Base-by-base conservation (phyloP, 2,113 vertebrate species). In the Trogon melanurus region DNA sequence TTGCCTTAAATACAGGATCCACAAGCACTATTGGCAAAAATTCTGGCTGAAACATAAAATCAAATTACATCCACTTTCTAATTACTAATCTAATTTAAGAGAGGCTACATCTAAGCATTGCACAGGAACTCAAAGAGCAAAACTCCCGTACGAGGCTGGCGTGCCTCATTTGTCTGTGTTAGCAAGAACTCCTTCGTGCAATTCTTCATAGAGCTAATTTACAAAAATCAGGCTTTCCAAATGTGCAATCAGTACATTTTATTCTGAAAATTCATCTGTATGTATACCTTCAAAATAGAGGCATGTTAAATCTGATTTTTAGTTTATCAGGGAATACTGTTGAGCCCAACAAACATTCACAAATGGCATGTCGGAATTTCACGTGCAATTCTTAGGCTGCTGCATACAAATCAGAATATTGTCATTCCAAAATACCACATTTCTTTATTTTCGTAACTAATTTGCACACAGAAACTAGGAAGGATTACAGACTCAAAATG, bases 221-320 rank as follows among this genome's bases (percentile, higher is more conserved):
- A 70, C 17, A 76, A 82, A 91, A 76, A 57, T 79, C 88, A 74
- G 51, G n/a, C 25, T 86, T 92, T 91, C 36, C 41, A 83, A 93
- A 79, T 73, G 29, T 74, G 18, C 47, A 51, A 82, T 87, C 71
- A 79, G 47, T 74, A 47, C 0, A 0, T 69, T 87, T 90, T 79
- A 62, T 80, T 91, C 74, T 85, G 64, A 70, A 89, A 89, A 75
- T 58, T 70, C 47, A 47, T 57, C 47, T 62, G 13, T 50, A 50
- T 14, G 0, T 71, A 34, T 29, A 44, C 23, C 26, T 93, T 66
- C 60, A 66, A 91, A 91, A 82, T 11, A 79, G 65, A 82, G 16
- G 44, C n/a, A 13, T 48, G 62, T 30, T 66, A 69, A 75, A 18
- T 62, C 71, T 85, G 76, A 82, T 85, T 91, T 91, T 82, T 83